These are phyloP conservation scores for Xestia c-nigrum DNA, from an alignment of 2,888 invertebrate genomes.

Conservation along the genomic window DNA sequence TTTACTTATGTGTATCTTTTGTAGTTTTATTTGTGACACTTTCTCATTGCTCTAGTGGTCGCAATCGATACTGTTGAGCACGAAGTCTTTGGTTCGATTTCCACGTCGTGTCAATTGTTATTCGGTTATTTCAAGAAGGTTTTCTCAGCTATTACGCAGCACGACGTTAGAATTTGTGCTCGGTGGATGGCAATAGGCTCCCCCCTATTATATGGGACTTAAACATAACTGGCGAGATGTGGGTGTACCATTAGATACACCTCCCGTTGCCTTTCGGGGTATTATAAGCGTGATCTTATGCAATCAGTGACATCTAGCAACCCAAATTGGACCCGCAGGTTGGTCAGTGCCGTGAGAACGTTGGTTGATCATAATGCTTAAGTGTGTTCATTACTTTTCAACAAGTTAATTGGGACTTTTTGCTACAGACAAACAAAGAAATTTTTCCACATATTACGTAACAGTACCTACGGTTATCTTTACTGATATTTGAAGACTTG, in stretches of 20 bases:
- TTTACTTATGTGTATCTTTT: neutral
- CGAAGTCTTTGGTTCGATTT: neutral
- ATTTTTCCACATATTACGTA: neutral
- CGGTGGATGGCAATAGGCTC: no score
- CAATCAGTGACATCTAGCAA: neutral
- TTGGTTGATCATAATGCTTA: neutral
- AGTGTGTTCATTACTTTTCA: neutral
- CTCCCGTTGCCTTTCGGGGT: no score
- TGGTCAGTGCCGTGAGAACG: neutral
- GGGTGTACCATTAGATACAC: no score
- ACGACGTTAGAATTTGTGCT: no score
- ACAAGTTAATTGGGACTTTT: neutral
- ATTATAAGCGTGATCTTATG: neutral
- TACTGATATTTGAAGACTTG: slow-evolving; percentile 45
- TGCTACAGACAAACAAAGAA: slow-evolving; percentile 19
- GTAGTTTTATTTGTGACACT: neutral
- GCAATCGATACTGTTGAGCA: no score
- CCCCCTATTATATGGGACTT: no score
- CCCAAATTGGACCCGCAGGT: neutral
- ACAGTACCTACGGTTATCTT: slow-evolving; percentile 42
- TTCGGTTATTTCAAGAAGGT: neutral
- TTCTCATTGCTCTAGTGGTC: neutral
- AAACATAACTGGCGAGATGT: no score
- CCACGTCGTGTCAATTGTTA: neutral
- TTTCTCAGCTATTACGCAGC: no score